Conservation (phyloP, 2,113 vertebrate species). For the Isurus oxyrinchus region DNA sequence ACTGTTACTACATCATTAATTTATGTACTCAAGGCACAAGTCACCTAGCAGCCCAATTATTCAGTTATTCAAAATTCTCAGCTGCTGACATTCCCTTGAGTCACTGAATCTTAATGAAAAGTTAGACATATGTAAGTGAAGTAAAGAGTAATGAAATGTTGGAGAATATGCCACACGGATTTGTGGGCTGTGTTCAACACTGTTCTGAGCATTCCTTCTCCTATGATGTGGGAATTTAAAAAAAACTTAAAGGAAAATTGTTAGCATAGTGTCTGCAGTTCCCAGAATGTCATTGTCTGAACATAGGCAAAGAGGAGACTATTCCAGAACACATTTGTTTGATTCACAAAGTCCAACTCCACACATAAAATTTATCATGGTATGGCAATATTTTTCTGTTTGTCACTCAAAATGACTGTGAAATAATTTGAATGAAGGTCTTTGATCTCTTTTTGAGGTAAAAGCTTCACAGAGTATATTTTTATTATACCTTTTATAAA, state of each 20-base stretch:
- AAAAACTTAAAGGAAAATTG: neutral
- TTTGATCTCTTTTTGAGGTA: neutral
- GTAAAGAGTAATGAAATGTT: neutral
- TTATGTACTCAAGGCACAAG: neutral
- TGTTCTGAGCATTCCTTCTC: neutral
- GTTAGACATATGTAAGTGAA: neutral
- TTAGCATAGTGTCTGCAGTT: neutral
- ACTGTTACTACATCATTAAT: neutral
- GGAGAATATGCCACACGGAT: neutral
- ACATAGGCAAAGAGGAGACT: neutral
- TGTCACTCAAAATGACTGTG: neutral
- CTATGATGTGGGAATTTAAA: neutral
- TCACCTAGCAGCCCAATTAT: neutral
- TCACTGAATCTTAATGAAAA: neutral
- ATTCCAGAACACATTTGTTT: neutral
- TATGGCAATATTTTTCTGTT: neutral
- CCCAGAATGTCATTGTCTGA: neutral
- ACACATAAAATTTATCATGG: neutral
- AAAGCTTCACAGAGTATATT: neutral
- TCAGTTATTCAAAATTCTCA: neutral
- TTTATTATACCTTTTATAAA: neutral
- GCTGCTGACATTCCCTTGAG: neutral
- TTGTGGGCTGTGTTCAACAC: neutral
- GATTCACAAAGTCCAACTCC: neutral
- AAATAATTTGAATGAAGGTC: neutral